Evolutionary conservation across 1,140 invertebrate genomes (phyloP), one percentile per base, ranked within the genome.

Genomic region (Drosophila punjabiensis): DNA sequence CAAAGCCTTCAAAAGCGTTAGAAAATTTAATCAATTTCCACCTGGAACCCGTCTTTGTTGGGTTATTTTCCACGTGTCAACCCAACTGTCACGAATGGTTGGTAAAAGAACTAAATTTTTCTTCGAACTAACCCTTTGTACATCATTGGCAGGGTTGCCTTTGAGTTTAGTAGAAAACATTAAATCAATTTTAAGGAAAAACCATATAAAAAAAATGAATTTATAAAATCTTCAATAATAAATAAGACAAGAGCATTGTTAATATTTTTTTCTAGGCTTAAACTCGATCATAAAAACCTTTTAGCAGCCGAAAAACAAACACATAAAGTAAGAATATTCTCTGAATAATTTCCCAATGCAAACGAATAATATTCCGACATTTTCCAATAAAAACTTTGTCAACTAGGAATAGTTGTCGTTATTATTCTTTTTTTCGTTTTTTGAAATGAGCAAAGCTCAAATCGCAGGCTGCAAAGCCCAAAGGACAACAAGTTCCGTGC

Each of bases 1-100:
- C 65, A n/a, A 55, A 70, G 47, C 52, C 24, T 39, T 60, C 47
- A 62, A 55, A 74, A 70, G 63, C 55, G 65, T 14, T 65, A 35
- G 24, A 73, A 64, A 79, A 78, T 62, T 77, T 89, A 85, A 89
- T 89, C 81, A 85, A 85, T 82, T 85, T 85, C 68, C 48, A 65
- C 52, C 64, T 74, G 79, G 60, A 41, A 47, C 9, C 47, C n/a
- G 24, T 62, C 63, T 79, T 66, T 71, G 48, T 61, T 60, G 52
- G 56, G 41, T 74, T 45, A 45, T 61, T 59, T 48, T 37, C 33
- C 48, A 64, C 41, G 35, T 67, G 77, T 66, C 68, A 67, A 47
- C 45, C 14, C 28, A 41, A 55, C 18, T 43, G 33, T 55, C 50
- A 43, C 9, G 37, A 65, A 33, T 24, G 47, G 59, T 18, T 41